Evolutionary conservation across 2,797 vertebrate species (phyloP).

Genomic region (Loriculus beryllinus): DNA sequence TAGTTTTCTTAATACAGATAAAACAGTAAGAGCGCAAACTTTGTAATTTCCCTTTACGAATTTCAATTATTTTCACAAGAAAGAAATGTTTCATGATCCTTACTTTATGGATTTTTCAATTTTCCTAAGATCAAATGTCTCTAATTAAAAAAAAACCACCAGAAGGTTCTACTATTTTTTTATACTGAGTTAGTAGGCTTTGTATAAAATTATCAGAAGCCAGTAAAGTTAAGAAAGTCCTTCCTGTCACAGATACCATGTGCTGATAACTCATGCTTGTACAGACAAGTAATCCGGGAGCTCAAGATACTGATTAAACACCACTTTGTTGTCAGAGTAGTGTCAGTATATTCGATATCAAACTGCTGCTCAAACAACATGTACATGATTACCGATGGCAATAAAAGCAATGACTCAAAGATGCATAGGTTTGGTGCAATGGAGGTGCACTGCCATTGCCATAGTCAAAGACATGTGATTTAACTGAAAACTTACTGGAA

Average conservation of each 20-base stretch:
- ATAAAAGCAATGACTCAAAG: not conserved
- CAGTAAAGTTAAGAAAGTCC: not conserved
- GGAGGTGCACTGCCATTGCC: not conserved
- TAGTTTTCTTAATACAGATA: not conserved
- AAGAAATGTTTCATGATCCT: not conserved
- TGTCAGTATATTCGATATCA: not conserved
- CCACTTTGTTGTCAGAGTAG: not conserved
- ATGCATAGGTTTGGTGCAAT: not conserved
- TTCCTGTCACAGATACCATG: not conserved
- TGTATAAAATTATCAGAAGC: not conserved
- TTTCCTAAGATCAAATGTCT: not conserved
- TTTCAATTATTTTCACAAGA: conserved; percentile 1
- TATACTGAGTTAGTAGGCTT: not conserved
- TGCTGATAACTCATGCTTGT: not conserved
- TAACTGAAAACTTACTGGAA: conserved; percentile 19
- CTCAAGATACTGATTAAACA: not conserved
- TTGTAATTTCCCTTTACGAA: not conserved
- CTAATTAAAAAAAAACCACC: not conserved
- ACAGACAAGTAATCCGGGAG: not conserved
- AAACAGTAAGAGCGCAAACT: not conserved
- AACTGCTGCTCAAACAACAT: not conserved
- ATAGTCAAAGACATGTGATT: not conserved
- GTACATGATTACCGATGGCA: not conserved
- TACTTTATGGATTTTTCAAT: not conserved
- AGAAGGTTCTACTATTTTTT: not conserved